Evolutionary conservation across 2,888 invertebrate species (phyloP).

Genomic region (Latrodectus elegans): DNA sequence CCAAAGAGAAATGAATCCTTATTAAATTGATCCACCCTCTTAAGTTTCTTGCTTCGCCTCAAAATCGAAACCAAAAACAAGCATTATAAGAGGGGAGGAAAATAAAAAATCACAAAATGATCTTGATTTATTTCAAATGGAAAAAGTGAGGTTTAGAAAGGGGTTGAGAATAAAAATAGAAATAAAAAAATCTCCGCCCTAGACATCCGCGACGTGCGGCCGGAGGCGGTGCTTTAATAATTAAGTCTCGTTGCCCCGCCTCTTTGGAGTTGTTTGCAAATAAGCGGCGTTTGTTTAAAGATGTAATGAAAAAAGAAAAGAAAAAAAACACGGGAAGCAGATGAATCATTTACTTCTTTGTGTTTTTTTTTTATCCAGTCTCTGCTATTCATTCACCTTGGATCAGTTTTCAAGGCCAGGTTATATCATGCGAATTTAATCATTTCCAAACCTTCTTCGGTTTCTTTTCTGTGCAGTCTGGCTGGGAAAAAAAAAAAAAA

Average conservation of each 20-base stretch:
- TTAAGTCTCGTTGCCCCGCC: constrained; percentile 61
- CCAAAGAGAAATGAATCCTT: too few relatives aligned
- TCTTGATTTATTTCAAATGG: not conserved
- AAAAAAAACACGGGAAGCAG: constrained; percentile 7
- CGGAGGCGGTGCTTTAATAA: constrained; percentile 64
- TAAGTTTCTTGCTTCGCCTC: too few relatives aligned
- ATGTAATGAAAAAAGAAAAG: constrained; percentile 31
- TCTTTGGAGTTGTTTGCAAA: constrained; percentile 66
- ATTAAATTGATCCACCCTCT: too few relatives aligned
- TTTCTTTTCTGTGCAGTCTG: too few relatives aligned
- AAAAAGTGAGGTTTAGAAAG: not conserved
- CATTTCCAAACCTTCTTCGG: too few relatives aligned
- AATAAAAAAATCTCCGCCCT: constrained; percentile 52
- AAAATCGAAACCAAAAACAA: too few relatives aligned
- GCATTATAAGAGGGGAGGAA: not conserved
- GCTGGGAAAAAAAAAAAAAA: too few relatives aligned
- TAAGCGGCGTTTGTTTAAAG: constrained; percentile 59
- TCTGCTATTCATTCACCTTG: constrained; percentile 23
- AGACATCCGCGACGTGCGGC: constrained; percentile 42
- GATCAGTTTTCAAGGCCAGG: constrained; percentile 58
- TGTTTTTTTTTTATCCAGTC: not conserved
- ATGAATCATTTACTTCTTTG: constrained; percentile 23
- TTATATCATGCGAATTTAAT: not conserved
- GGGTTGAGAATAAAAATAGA: too few relatives aligned
- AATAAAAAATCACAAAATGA: not conserved